These are phyloP conservation scores for Batillaria attramentaria DNA, from an alignment of 1,140 invertebrate species.

Conservation along the genomic window DNA sequence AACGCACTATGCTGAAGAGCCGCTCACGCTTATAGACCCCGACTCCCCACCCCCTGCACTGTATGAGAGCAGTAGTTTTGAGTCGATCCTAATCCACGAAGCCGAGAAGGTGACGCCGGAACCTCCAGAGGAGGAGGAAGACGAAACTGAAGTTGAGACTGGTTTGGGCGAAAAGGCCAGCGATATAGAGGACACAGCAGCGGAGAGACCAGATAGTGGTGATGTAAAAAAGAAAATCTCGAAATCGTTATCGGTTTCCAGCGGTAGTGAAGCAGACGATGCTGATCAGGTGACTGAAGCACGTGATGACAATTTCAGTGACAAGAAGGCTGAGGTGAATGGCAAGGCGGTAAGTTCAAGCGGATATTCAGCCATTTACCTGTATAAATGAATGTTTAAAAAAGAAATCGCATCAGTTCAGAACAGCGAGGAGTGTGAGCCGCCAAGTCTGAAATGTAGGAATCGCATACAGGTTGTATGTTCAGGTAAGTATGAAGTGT, in stretches of 20 bases:
- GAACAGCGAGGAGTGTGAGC: too few relatives aligned
- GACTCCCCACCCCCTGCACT: slow-evolving; percentile 37
- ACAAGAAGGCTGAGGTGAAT: neutral
- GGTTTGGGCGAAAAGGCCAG: neutral
- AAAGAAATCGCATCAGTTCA: too few relatives aligned
- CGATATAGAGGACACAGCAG: neutral
- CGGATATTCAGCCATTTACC: too few relatives aligned
- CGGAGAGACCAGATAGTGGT: too few relatives aligned
- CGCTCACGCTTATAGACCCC: slow-evolving; percentile 50
- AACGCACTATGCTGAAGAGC: slow-evolving; percentile 58
- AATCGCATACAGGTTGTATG: too few relatives aligned
- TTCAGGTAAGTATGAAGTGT: too few relatives aligned
- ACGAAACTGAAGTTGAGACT: neutral
- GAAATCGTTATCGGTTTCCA: too few relatives aligned
- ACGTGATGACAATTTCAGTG: neutral
- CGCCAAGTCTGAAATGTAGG: too few relatives aligned
- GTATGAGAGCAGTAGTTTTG: slow-evolving; percentile 46
- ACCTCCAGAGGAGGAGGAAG: neutral
- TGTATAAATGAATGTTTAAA: too few relatives aligned
- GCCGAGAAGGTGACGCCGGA: neutral
- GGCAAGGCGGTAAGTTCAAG: too few relatives aligned
- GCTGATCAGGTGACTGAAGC: neutral
- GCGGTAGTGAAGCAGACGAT: neutral
- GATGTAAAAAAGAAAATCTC: too few relatives aligned
- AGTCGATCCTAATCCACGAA: slow-evolving; percentile 8